phyloP scores from a whole-genome alignment of 2,797 vertebrate species.

The Oreonectes daqikongensis region DNA sequence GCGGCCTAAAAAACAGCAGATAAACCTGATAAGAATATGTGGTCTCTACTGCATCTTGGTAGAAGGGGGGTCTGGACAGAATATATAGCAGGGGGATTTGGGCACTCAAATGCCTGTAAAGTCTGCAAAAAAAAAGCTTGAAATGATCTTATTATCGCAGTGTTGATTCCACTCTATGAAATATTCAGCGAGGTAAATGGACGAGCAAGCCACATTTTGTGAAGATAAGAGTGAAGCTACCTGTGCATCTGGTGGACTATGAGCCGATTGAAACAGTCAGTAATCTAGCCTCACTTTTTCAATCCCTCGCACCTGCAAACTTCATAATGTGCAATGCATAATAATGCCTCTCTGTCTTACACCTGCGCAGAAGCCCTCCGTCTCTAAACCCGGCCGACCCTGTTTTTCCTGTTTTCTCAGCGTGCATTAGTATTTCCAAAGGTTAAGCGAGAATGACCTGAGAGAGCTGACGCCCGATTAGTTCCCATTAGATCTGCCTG shows the following conservation, averaged over 20 bases:
- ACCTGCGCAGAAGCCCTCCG: conserved; percentile 51
- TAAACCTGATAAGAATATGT: conserved; percentile 48
- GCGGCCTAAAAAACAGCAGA: conserved; percentile 56
- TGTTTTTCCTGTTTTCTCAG: conserved; percentile 51
- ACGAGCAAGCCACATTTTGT: conserved; percentile 56
- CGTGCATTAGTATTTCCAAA: conserved; percentile 51
- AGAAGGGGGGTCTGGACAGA: conserved; percentile 37
- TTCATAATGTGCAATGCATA: conserved; percentile 38
- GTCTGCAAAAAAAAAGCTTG: conserved; percentile 51
- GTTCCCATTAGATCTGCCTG: conserved; percentile 58
- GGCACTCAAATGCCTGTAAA: conserved; percentile 46
- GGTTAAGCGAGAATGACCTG: conserved; percentile 60
- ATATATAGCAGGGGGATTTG: neutral
- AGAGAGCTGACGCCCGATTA: conserved; percentile 61
- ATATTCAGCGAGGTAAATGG: conserved; percentile 61
- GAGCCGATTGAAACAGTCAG: conserved; percentile 45
- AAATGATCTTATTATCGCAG: conserved; percentile 57
- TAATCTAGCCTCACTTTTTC: conserved; percentile 35
- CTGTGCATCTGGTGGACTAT: conserved; percentile 56
- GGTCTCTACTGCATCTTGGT: conserved; percentile 32
- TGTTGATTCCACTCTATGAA: conserved; percentile 54
- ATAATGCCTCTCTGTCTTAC: conserved; percentile 33
- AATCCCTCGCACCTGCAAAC: conserved; percentile 54
- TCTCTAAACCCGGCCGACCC: conserved; percentile 44
- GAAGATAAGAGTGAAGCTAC: conserved; percentile 53